These are phyloP conservation scores for Otolemur crassicaudatus DNA, from an alignment of 2,797 vertebrate genomes.

Conservation along the genomic window DNA sequence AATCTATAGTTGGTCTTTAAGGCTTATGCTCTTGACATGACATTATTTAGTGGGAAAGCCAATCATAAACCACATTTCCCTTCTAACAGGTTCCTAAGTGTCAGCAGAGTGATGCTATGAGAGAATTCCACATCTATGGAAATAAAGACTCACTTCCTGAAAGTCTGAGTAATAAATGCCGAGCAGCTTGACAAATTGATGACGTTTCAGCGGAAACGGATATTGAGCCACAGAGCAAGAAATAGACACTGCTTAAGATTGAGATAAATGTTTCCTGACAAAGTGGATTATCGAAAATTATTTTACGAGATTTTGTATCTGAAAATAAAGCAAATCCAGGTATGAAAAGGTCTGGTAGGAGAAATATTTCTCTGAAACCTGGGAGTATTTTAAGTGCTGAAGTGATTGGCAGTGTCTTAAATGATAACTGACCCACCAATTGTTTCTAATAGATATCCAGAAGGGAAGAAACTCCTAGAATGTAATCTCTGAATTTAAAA, in stretches of 20 bases:
- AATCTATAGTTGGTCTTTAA: background rate
- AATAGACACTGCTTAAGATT: background rate
- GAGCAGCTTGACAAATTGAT: background rate
- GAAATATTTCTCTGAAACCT: conserved; percentile 23
- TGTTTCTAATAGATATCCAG: background rate
- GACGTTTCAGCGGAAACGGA: conserved; percentile 9
- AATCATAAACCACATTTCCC: background rate
- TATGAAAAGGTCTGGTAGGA: background rate
- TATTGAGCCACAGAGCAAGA: background rate
- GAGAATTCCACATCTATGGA: background rate
- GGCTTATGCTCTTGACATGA: background rate
- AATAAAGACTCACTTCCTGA: background rate
- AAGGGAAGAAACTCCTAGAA: conserved; percentile 15
- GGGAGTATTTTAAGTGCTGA: background rate
- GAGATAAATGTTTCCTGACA: background rate
- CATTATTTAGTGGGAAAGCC: background rate
- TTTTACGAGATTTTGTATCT: background rate
- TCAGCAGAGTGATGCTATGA: background rate
- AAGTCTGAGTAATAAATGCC: background rate
- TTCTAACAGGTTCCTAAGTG: background rate
- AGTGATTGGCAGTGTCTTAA: background rate
- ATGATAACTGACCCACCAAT: background rate
- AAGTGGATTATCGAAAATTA: background rate
- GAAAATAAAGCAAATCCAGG: background rate
- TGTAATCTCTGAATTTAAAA: background rate